A percentile compares a stretch with the other conserved stretches of the same genome.
phyloP scores from a whole-genome alignment of 2,888 invertebrate genomes.

The Eupithecia subumbrata region DNA sequence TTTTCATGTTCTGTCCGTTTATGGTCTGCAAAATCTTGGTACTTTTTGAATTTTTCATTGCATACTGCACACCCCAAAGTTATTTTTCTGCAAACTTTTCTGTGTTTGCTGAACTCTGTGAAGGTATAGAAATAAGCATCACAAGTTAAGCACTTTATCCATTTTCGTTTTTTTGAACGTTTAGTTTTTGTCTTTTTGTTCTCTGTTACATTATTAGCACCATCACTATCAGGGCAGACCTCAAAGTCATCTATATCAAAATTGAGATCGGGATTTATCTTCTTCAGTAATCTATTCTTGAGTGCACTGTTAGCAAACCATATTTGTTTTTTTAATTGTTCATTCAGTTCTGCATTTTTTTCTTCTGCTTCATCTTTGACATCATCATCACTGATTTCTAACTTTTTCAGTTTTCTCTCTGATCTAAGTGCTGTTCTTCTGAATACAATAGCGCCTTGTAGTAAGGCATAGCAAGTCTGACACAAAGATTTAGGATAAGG shows the following conservation, averaged over 20 bases:
- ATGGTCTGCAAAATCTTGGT: slow-evolving; percentile 65
- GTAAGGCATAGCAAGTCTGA: slow-evolving; percentile 59
- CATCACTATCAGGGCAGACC: slow-evolving; percentile 27
- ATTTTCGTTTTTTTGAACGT: slow-evolving; percentile 1
- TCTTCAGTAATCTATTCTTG: slow-evolving; percentile 1
- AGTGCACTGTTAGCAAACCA: not conserved
- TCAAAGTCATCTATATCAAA: slow-evolving; percentile 39
- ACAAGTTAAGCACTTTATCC: slow-evolving; percentile 2
- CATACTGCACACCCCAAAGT: slow-evolving; percentile 58
- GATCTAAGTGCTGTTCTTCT: slow-evolving; percentile 71
- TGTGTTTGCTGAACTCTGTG: not conserved
- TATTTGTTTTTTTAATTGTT: slow-evolving; percentile 1
- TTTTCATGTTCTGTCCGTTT: slow-evolving; percentile 70
- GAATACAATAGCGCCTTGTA: slow-evolving; percentile 70
- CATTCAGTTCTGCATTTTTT: not conserved
- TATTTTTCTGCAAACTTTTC: slow-evolving; percentile 3
- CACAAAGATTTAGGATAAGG: slow-evolving; percentile 69
- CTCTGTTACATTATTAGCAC: slow-evolving; percentile 20
- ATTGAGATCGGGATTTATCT: slow-evolving; percentile 7
- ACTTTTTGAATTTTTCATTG: slow-evolving; percentile 60
- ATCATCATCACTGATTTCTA: not conserved
- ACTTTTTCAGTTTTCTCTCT: slow-evolving; percentile 57
- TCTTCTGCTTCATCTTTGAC: not conserved
- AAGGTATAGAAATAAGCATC: not conserved
- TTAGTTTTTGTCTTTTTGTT: not conserved